Evolutionary conservation across 2,113 vertebrate species (phyloP).

Genomic region (Pogonocichla stellata): DNA sequence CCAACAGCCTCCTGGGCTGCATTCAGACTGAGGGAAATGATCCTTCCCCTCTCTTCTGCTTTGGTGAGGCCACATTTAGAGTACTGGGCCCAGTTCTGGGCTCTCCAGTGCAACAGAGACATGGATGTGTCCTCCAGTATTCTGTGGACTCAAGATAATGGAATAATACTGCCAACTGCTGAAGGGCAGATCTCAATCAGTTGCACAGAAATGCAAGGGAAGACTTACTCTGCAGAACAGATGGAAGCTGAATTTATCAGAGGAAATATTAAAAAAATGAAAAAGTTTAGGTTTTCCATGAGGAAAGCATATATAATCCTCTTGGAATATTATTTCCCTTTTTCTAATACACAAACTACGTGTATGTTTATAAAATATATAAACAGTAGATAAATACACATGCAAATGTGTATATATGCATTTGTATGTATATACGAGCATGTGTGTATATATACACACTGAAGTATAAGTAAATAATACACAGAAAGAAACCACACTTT

Average conservation of each 20-base stretch:
- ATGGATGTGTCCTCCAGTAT: not conserved
- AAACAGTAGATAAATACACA: not conserved
- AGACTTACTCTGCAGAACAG: not conserved
- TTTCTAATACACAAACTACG: not conserved
- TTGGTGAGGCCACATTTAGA: not conserved
- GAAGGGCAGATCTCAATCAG: not conserved
- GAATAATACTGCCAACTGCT: not conserved
- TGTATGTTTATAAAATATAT: not conserved
- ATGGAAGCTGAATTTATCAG: not conserved
- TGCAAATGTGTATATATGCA: not conserved
- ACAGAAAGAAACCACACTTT: not conserved
- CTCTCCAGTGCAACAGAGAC: not conserved
- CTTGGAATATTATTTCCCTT: not conserved
- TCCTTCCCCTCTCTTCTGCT: not conserved
- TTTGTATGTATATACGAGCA: not conserved
- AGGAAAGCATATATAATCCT: not conserved
- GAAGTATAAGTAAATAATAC: not conserved
- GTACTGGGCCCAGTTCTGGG: not conserved
- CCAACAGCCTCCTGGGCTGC: not conserved
- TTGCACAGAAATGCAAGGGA: not conserved
- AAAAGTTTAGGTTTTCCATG: not conserved
- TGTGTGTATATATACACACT: not conserved
- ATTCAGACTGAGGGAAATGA: not conserved
- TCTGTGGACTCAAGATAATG: not conserved
- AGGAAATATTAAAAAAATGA: not conserved